These are phyloP conservation scores for Oppia nitens DNA, from an alignment of 1,140 invertebrate species.

Conservation along the genomic window DNA sequence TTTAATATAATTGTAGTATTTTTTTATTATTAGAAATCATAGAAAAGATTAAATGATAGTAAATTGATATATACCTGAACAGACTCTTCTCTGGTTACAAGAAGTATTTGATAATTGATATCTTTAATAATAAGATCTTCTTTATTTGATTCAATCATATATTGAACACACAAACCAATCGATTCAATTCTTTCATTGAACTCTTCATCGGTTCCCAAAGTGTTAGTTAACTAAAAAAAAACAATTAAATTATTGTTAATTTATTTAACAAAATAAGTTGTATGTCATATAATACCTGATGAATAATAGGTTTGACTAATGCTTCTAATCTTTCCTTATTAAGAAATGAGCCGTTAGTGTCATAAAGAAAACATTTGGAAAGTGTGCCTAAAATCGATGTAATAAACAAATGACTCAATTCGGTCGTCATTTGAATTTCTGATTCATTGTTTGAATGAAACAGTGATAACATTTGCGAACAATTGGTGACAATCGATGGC, in stretches of 20 bases:
- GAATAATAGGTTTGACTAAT: conserved; percentile 64
- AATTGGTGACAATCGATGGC: conserved; percentile 36
- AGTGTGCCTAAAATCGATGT: conserved; percentile 47
- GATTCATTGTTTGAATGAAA: background rate
- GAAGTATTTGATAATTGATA: conserved; percentile 67
- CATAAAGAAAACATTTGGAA: conserved; percentile 57
- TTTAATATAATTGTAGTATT: conserved; percentile 17
- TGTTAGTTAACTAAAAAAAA: conserved; percentile 48
- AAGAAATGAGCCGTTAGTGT: conserved; percentile 50
- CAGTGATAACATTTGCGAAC: conserved; percentile 1
- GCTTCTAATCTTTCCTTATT: conserved; percentile 65
- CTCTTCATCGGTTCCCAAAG: conserved; percentile 39
- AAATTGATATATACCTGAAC: conserved; percentile 33
- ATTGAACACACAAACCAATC: conserved; percentile 59
- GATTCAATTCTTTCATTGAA: conserved; percentile 49
- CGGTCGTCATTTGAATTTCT: background rate
- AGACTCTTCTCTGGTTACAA: conserved; percentile 62
- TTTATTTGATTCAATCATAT: conserved; percentile 24
- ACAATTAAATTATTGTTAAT: background rate
- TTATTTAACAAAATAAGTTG: background rate
- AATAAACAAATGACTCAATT: conserved; percentile 4
- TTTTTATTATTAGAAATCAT: background rate
- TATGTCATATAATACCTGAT: conserved; percentile 40
- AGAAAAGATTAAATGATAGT: background rate
- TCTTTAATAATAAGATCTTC: conserved; percentile 75